Base-by-base conservation (phyloP, 2,888 invertebrate genomes). In the Plutella xylostella region DNA sequence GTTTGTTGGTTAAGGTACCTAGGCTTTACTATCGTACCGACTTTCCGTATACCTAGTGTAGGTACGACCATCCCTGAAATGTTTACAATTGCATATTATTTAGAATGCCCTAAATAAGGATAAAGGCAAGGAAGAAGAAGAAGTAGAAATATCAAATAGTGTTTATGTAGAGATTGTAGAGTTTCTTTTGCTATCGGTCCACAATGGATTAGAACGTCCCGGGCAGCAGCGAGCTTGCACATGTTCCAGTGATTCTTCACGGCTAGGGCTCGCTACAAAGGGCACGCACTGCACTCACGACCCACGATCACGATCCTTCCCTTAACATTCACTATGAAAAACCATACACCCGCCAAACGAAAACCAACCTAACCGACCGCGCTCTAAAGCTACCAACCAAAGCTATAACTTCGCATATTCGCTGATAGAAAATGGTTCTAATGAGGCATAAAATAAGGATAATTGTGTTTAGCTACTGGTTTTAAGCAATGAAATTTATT, bases 201-300 rank as follows among this genome's bases (percentile, higher is more conserved):
- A 45, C 18, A 22, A 31, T 49, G 68, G 72, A 80, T 79, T 79
- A 79, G 78, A 77, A 72, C 70, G 72, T 78, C 59, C 62, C 64
- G 54, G 58, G 56, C 63, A 49, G 48, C 61, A 65, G 69, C 68
- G 68, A 61, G 57, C 71, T 75, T 78, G 79, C 82, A 83, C 72
- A 74, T 79, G 83, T 80, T 75, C 72, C 70, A 77, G 75, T 82
- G 78, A 80, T 82, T 82, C 82, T 83, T 83, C 83, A 83, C 82
- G 77, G 82, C 75, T 78, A 65, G 72, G 66, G 69, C 72, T 76
- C 79, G 72, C 63, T 77, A 66, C 79, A 82, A 82, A 82, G 83
- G 79, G 75, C 79, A 80, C 75, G 75, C 79, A 78, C 75, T 70
- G 77, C 71, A 82, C 82, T 83, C 82, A 82, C 82, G 82, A 83